phyloP scores from a whole-genome alignment of 2,113 vertebrate genomes.

The Athene noctua region DNA sequence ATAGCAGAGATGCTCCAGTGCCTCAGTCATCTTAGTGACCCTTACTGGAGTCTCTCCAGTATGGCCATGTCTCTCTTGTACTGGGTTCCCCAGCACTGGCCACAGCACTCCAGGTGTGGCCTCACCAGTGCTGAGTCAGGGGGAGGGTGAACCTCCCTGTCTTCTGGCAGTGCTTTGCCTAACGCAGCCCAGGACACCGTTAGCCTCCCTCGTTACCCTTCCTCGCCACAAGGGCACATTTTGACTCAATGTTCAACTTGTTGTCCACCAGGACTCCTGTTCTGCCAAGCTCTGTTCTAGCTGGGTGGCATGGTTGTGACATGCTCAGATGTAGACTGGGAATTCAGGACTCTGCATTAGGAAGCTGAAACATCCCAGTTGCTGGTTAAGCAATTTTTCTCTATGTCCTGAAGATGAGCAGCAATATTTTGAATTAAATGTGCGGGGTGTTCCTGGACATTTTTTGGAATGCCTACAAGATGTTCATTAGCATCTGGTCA shows the following conservation, averaged over 20 bases:
- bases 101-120: neutral
- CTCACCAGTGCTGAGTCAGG: fast-evolving
- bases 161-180: neutral
- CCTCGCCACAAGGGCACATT: neutral
- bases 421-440: neutral
- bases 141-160: neutral
- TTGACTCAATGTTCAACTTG: neutral
- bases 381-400: neutral
- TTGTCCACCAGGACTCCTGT: neutral
- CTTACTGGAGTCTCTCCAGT: neutral
- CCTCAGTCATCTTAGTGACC: neutral
- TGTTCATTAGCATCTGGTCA: neutral
- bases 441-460: neutral
- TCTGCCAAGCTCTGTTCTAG: neutral
- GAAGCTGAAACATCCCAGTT: neutral
- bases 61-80: neutral
- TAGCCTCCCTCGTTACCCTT: neutral
- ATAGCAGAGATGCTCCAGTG: neutral
- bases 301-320: neutral
- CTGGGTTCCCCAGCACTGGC: neutral
- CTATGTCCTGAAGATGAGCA: neutral
- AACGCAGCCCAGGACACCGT: neutral
- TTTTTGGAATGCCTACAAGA: neutral
- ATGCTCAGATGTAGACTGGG: fast-evolving
- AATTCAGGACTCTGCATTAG: neutral